A percentile compares a stretch with the other conserved stretches of the same genome.
These are phyloP conservation scores for Danio jaintianensis DNA, from an alignment of 2,797 vertebrate species.

Conservation along the genomic window DNA sequence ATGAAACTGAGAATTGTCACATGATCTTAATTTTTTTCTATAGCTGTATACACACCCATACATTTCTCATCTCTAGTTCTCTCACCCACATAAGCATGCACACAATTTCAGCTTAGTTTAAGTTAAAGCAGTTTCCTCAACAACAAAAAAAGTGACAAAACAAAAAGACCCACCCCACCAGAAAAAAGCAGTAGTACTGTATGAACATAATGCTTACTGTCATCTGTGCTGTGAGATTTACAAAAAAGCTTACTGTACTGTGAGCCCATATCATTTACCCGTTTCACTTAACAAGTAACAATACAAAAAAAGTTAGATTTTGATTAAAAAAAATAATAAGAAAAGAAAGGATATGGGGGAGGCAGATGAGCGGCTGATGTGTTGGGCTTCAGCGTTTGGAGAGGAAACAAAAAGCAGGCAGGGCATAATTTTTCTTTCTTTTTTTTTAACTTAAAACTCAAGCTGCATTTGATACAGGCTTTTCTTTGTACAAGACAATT, in stretches of 20 bases:
- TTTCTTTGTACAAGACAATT: conserved; percentile 97
- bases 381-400: conserved; percentile 86
- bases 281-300: conserved; percentile 81
- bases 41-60: neutral
- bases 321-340: neutral
- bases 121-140: conserved; percentile 55
- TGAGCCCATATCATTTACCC: conserved; percentile 83
- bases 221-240: conserved; percentile 46
- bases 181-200: conserved; percentile 55
- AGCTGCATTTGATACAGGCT: conserved; percentile 87
- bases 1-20: too few relatives aligned
- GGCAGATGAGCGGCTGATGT: conserved; percentile 67
- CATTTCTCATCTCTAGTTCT: conserved; percentile 41
- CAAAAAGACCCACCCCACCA: conserved; percentile 42
- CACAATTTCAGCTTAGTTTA: conserved; percentile 63
- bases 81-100: conserved; percentile 57
- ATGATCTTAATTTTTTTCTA: neutral
- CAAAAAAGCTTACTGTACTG: conserved; percentile 81
- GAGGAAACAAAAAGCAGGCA: conserved; percentile 83
- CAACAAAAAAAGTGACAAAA: conserved; percentile 29
- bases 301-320: conserved; percentile 55
- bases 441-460: conserved; percentile 82
- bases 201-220: conserved; percentile 35
- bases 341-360: conserved; percentile 9
- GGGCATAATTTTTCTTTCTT: conserved; percentile 79